Conservation (phyloP, 2,888 invertebrate species). For the Ischnura elegans region DNA sequence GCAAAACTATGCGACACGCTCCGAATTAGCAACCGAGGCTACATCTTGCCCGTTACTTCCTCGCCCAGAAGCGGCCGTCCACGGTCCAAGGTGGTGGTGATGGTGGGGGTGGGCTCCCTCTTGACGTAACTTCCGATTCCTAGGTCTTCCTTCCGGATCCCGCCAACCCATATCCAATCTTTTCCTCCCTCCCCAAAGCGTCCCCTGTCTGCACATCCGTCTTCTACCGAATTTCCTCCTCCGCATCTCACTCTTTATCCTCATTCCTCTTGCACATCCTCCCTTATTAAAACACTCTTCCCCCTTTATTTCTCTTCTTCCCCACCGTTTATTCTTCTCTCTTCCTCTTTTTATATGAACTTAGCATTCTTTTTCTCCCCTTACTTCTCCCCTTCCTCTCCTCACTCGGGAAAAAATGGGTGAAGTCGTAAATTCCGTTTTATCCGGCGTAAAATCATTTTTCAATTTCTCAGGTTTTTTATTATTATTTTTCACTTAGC, state of each 20-base stretch:
- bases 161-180: not conserved
- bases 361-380: not conserved
- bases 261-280: not conserved
- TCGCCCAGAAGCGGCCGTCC: not conserved
- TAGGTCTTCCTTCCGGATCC: not conserved
- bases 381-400: not conserved
- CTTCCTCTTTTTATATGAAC: not conserved
- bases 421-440: conserved; percentile 56
- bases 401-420: conserved; percentile 38
- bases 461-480: conserved; percentile 53
- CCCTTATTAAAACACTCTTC: not conserved
- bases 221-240: not conserved
- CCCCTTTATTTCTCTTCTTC: not conserved
- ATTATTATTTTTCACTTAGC: conserved; percentile 64
- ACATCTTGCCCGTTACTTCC: not conserved
- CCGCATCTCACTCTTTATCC: not conserved
- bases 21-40: not conserved
- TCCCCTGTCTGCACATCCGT: not conserved
- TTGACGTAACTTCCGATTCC: conserved; percentile 18
- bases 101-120: not conserved
- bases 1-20: not conserved
- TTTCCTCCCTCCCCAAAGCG: not conserved
- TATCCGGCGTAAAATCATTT: conserved; percentile 58
- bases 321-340: not conserved
- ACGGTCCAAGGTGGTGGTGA: not conserved